A percentile compares a stretch with the other conserved stretches of the same genome.
Conservation (phyloP, 2,888 invertebrate species). For the Cotesia congregata region DNA sequence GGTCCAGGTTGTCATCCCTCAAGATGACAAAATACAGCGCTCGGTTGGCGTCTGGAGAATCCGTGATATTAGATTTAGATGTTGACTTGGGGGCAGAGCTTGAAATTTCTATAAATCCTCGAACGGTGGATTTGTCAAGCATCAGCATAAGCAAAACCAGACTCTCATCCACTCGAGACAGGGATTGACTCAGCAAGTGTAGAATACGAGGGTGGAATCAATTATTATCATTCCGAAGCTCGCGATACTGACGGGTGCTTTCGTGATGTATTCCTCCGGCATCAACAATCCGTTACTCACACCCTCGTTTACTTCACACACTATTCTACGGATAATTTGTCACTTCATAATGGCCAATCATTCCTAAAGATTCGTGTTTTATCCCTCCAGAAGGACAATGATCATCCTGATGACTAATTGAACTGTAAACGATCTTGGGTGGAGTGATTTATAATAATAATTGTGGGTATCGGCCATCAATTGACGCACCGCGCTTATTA, state of each 20-base stretch:
- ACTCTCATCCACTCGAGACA: not conserved
- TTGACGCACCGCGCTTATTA: conserved; percentile 48
- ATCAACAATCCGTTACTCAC: conserved; percentile 65
- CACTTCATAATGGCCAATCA: too few relatives aligned
- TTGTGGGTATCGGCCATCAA: conserved; percentile 31
- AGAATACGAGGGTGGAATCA: conserved; percentile 58
- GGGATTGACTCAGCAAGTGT: conserved; percentile 20
- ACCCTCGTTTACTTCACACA: not conserved
- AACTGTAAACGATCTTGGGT: not conserved
- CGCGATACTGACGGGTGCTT: conserved; percentile 64
- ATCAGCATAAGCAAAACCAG: not conserved
- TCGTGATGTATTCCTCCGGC: conserved; percentile 60
- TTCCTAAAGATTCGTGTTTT: too few relatives aligned
- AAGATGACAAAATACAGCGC: too few relatives aligned
- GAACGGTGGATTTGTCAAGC: not conserved
- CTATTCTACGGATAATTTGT: too few relatives aligned
- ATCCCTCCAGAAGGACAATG: not conserved
- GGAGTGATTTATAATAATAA: conserved; percentile 38
- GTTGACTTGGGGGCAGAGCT: not conserved
- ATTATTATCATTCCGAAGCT: conserved; percentile 67
- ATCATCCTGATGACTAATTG: not conserved
- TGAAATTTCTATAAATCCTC: conserved; percentile 16
- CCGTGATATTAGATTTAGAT: conserved; percentile 24
- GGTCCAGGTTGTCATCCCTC: too few relatives aligned
- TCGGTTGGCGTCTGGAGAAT: conserved; percentile 17